Base-by-base conservation (phyloP, 2,797 vertebrate species). In the Phrynocephalus vlangalii region DNA sequence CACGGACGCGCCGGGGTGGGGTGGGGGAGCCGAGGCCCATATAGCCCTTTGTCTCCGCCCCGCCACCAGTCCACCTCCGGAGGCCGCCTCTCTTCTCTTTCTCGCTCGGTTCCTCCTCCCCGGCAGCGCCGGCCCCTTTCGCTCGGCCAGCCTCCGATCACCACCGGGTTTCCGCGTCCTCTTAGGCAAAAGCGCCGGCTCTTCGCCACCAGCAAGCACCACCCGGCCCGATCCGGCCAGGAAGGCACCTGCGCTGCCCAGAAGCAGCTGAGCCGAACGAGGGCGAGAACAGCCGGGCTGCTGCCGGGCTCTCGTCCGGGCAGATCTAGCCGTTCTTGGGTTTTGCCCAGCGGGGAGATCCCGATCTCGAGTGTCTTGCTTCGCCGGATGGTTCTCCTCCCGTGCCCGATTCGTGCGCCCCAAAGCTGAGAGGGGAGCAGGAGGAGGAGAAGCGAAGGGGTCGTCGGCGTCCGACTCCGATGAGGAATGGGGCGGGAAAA, bases 401-500 rank as follows among this genome's bases (percentile, higher is more conserved):
- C 92, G 89, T 93, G 92, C 91, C 93, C 10, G 20, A 87, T 52
- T 1, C 0, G 44, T 82, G 26, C 71, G n/a, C 84, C 16, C 63
- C 56, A 68, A 52, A 13, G 22, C 16, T 30, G 76, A 71, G 52
- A 79, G 22, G 33, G 24, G 50, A 13, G 28, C 8, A 44, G 30
- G 72, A 82, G 0, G 77, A 26, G 84, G 87, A 88, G 56, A 71
- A 52, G 15, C 60, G 15, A 78, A 2, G 60, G 70, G 87, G 50
- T 76, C 84, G 80, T 72, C 75, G 85, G 79, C 30, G 90, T 79
- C 86, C 92, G 73, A 88, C 89, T 86, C 92, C 91, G 93, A 93
- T 93, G 94, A 94, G 93, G 92, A 72, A 91, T 95, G 93, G 93
- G 94, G 90, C 94, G 90, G 93, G 96, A 97, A 44, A 44, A 97